Conservation (phyloP, 2,797 vertebrate genomes). For the Crypturellus tataupa region DNA sequence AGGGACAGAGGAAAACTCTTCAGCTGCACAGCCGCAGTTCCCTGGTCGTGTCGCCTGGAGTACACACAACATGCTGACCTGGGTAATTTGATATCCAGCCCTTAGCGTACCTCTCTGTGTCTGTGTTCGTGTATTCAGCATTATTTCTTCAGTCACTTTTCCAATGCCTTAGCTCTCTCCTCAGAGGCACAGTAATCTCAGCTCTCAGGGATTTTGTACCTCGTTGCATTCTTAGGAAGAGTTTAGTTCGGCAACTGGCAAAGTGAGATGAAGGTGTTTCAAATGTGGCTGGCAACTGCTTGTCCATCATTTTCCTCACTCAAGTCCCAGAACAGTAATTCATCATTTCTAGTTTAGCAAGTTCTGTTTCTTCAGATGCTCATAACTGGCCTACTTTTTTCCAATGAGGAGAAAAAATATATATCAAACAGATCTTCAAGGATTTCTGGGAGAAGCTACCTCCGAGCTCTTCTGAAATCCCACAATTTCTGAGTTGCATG, state of each 20-base stretch:
- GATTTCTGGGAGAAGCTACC: accelerated
- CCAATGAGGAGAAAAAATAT: not conserved
- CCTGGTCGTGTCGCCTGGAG: not conserved
- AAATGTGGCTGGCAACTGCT: not conserved
- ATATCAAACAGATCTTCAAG: not conserved
- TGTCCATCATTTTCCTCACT: not conserved
- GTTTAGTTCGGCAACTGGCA: not conserved
- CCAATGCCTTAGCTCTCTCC: accelerated
- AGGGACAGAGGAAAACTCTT: not conserved
- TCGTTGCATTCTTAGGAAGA: not conserved
- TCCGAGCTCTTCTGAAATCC: not conserved
- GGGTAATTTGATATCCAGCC: not conserved
- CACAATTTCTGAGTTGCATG: not conserved
- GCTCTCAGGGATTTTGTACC: not conserved
- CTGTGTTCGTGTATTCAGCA: not conserved
- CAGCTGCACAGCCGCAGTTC: accelerated
- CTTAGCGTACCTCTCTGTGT: not conserved
- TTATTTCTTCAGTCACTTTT: not conserved
- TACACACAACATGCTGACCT: accelerated
- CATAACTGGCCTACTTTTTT: not conserved
- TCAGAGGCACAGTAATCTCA: not conserved
- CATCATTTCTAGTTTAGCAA: not conserved
- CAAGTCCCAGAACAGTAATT: not conserved
- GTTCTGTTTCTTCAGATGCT: not conserved
- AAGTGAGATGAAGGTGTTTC: not conserved